These are phyloP conservation scores for Bradynema listronoti DNA, from an alignment of 1,140 invertebrate species.

Conservation along the genomic window DNA sequence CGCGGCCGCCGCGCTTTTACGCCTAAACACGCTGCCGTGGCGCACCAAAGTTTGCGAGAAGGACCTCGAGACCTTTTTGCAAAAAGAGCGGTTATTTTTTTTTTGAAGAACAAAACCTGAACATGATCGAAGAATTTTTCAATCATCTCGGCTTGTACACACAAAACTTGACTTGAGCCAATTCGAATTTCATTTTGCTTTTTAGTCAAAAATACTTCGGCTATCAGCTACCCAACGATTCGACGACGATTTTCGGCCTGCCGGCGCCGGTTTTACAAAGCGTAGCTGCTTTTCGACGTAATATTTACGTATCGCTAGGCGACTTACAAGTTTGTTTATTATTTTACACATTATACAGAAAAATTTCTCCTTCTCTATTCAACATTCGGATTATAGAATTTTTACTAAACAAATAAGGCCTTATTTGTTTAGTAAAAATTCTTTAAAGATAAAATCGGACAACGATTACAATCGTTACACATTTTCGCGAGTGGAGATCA, in stretches of 20 bases:
- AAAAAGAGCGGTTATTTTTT: conserved; percentile 26
- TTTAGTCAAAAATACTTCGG: conserved; percentile 47
- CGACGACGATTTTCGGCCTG: conserved; percentile 44
- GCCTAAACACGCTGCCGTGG: conserved; percentile 51
- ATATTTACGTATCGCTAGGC: conserved; percentile 48
- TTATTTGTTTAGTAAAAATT: too few species aligned
- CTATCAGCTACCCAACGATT: conserved; percentile 46
- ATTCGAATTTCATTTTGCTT: background rate
- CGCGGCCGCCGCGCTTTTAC: too few species aligned
- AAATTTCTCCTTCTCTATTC: background rate
- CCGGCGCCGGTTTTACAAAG: conserved; percentile 40
- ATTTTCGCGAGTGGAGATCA: conserved; percentile 49
- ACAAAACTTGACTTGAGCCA: too few species aligned
- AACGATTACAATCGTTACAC: conserved; percentile 41
- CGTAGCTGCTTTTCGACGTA: conserved; percentile 45
- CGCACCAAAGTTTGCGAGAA: conserved; percentile 41
- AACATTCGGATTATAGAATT: too few species aligned
- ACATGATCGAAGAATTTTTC: background rate
- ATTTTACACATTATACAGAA: conserved; percentile 15
- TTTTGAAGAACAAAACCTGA: background rate
- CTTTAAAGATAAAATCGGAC: conserved; percentile 45
- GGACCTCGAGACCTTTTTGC: conserved; percentile 49
- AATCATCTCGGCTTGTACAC: background rate
- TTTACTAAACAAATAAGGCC: too few species aligned
- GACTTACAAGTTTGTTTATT: conserved; percentile 46